Evolutionary conservation across 92 coral and sea anemone species (phyloP).

Genomic region (Ricordea florida): DNA sequence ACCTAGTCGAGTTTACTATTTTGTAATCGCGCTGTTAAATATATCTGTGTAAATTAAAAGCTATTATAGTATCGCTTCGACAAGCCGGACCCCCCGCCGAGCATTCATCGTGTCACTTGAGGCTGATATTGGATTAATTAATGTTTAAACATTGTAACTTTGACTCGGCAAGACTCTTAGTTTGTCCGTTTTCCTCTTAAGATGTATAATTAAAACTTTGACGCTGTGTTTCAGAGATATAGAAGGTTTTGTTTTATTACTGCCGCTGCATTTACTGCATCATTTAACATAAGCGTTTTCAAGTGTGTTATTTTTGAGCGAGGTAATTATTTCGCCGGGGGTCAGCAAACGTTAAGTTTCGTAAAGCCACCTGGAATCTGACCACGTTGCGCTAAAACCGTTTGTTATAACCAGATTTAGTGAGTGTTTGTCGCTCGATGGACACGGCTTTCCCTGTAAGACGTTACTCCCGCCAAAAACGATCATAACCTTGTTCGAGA

Average conservation of each 20-base stretch:
- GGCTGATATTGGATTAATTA: constrained; percentile 27
- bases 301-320: constrained; percentile 1
- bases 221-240: not conserved
- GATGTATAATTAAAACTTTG: not conserved
- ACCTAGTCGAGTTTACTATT: constrained; percentile 21
- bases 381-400: not conserved
- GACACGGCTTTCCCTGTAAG: not conserved
- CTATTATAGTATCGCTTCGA: constrained; percentile 20
- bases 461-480: not conserved
- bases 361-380: constrained; percentile 13
- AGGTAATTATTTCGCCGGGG: constrained; percentile 9
- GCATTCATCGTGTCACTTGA: not conserved
- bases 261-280: not conserved
- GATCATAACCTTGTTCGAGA: not conserved
- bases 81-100: constrained; percentile 29
- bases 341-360: constrained; percentile 4
- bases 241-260: not conserved
- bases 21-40: constrained; percentile 28
- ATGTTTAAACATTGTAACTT: constrained; percentile 29
- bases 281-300: not conserved
- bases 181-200: not conserved
- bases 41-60: constrained; percentile 17
- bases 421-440: not conserved
- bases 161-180: not conserved
- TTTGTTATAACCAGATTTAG: not conserved